These are phyloP conservation scores for Sclerurus mexicanus DNA, from an alignment of 2,113 vertebrate genomes.

Conservation along the genomic window DNA sequence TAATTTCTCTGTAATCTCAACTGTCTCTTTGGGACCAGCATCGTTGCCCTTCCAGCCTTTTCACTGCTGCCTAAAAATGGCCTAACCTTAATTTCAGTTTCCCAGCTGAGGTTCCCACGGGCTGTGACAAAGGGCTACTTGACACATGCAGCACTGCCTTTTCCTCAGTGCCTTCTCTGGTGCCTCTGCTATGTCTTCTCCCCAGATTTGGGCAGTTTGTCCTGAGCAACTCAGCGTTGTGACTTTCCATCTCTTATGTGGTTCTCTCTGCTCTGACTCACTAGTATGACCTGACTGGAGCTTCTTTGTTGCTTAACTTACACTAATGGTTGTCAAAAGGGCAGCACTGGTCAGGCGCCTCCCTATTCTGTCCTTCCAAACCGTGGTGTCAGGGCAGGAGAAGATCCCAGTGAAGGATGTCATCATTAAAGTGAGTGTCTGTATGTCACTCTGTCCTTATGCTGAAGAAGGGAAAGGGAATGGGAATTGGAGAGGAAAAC, in stretches of 20 bases:
- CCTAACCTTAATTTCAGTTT: not conserved
- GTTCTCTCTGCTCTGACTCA: not conserved
- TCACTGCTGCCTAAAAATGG: not conserved
- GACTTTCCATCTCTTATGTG: not conserved
- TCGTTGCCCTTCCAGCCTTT: not conserved
- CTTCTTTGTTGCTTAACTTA: not conserved
- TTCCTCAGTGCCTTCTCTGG: not conserved
- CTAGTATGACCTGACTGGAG: not conserved
- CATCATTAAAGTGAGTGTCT: not conserved
- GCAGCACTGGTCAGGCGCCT: not conserved
- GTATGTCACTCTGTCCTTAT: fast-evolving
- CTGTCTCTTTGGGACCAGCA: not conserved
- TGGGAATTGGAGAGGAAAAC: not conserved
- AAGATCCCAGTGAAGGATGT: fast-evolving
- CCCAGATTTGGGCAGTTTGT: not conserved
- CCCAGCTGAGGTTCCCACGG: not conserved
- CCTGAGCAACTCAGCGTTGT: not conserved
- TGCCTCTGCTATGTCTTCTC: not conserved
- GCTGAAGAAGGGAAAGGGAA: not conserved
- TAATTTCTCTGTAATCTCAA: not conserved
- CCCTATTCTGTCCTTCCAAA: not conserved
- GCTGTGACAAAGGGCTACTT: not conserved
- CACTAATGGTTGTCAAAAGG: not conserved
- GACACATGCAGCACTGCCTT: not conserved
- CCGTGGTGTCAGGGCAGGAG: not conserved